Percentiles rank a stretch among this genome's conserved stretches.
These are phyloP conservation scores for Archips crataeganus DNA, from an alignment of 2,888 invertebrate genomes.

Conservation along the genomic window DNA sequence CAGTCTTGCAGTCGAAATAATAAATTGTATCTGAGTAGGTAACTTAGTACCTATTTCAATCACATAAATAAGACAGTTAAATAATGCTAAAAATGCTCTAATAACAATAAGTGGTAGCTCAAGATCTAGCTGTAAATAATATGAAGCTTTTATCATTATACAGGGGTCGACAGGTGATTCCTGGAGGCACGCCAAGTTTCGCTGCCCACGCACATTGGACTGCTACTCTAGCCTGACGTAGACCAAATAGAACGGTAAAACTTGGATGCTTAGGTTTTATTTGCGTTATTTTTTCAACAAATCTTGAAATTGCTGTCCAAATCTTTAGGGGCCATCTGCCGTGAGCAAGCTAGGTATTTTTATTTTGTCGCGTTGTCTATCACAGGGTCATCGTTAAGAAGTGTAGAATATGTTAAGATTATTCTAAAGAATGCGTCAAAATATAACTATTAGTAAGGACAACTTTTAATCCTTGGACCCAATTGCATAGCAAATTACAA, in stretches of 20 bases:
- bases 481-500: too few species aligned
- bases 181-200: constrained; percentile 71
- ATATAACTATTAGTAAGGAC: too few species aligned
- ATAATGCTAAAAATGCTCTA: constrained; percentile 2
- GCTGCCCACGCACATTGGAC: constrained; percentile 71
- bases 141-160: constrained; percentile 78
- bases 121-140: constrained; percentile 75
- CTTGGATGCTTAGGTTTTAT: constrained; percentile 49
- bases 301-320: constrained; percentile 77
- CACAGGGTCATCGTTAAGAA: constrained; percentile 59
- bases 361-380: constrained; percentile 65
- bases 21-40: too few species aligned
- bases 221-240: constrained; percentile 53
- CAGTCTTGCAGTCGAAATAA: too few species aligned
- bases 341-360: constrained; percentile 70
- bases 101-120: constrained; percentile 64
- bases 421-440: too few species aligned
- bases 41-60: not conserved
- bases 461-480: too few species aligned
- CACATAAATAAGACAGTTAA: not conserved
- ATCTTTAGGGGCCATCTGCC: constrained; percentile 74
- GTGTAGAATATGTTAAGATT: constrained; percentile 37
- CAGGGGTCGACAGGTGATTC: constrained; percentile 81
- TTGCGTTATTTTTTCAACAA: constrained; percentile 48
- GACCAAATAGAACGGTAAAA: constrained; percentile 43